Percentiles rank a stretch among this genome's conserved stretches.
Conservation (phyloP, 1,140 invertebrate species). For the Plectus sambesii region DNA sequence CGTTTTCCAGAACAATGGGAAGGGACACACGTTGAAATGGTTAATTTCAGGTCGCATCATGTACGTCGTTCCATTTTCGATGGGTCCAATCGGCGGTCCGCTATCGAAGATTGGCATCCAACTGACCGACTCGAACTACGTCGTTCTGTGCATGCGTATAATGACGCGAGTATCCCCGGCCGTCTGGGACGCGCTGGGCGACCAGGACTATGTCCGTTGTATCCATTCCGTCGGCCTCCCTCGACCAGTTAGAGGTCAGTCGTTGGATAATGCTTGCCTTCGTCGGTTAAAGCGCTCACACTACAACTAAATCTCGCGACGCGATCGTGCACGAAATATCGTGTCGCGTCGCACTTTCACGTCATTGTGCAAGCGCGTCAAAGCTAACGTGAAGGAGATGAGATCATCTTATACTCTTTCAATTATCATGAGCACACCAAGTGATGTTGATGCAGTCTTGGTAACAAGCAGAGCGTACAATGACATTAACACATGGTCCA, state of each 20-base stretch:
- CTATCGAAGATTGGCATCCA: slow-evolving; percentile 89
- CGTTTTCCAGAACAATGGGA: too few relatives aligned
- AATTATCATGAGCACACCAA: too few relatives aligned
- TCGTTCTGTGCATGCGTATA: slow-evolving; percentile 85
- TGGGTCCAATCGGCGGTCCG: slow-evolving; percentile 86
- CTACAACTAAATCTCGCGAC: too few relatives aligned
- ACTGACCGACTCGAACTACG: slow-evolving; percentile 89
- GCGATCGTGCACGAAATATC: too few relatives aligned
- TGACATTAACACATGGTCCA: too few relatives aligned
- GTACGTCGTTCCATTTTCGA: slow-evolving; percentile 95
- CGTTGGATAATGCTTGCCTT: slow-evolving; percentile 22
- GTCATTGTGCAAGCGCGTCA: too few relatives aligned
- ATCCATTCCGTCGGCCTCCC: slow-evolving; percentile 80
- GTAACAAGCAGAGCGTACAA: too few relatives aligned
- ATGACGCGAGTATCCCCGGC: slow-evolving; percentile 72
- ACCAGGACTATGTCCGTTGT: slow-evolving; percentile 55
- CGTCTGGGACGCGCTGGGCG: slow-evolving; percentile 48
- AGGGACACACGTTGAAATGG: too few relatives aligned
- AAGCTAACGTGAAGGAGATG: too few relatives aligned
- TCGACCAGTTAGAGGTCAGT: slow-evolving; percentile 49
- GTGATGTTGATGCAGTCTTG: too few relatives aligned
- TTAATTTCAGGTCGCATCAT: slow-evolving; percentile 73
- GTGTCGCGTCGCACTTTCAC: neutral
- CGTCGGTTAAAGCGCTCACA: too few relatives aligned
- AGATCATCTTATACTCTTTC: too few relatives aligned